phyloP scores from a whole-genome alignment of 2,888 invertebrate genomes.

The Athalia circularis region DNA sequence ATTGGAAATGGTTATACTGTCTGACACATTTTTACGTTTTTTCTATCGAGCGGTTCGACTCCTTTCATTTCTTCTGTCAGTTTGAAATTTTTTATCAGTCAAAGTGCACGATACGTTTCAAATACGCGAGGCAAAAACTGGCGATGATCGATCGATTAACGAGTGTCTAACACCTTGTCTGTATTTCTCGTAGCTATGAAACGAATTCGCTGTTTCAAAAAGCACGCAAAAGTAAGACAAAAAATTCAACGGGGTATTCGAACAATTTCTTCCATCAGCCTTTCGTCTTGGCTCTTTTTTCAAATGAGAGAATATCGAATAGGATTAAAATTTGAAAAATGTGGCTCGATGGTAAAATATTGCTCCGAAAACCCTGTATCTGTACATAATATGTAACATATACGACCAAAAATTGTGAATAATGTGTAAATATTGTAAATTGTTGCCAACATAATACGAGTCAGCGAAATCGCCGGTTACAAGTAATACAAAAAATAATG shows the following conservation, averaged over 20 bases:
- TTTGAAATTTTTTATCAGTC: neutral
- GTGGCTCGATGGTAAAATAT: too few species aligned
- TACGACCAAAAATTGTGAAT: slow-evolving; percentile 1
- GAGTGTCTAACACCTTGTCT: neutral
- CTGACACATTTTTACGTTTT: neutral
- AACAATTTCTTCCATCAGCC: too few species aligned
- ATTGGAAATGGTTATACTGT: too few species aligned
- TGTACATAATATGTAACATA: slow-evolving; percentile 4
- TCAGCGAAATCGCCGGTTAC: neutral
- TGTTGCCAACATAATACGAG: neutral
- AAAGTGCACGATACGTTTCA: neutral
- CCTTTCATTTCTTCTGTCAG: neutral
- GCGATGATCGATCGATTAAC: neutral
- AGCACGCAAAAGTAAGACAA: too few species aligned
- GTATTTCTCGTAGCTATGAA: slow-evolving; percentile 1
- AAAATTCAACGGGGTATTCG: too few species aligned
- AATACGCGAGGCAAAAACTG: neutral
- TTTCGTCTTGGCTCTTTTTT: too few species aligned
- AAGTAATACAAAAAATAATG: neutral
- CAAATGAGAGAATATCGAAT: too few species aligned
- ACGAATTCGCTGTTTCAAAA: neutral
- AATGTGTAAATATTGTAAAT: neutral
- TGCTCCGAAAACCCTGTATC: too few species aligned
- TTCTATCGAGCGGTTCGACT: neutral
- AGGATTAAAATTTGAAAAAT: too few species aligned